Conservation (phyloP, 2,888 invertebrate species). For the Mythimna albipuncta region DNA sequence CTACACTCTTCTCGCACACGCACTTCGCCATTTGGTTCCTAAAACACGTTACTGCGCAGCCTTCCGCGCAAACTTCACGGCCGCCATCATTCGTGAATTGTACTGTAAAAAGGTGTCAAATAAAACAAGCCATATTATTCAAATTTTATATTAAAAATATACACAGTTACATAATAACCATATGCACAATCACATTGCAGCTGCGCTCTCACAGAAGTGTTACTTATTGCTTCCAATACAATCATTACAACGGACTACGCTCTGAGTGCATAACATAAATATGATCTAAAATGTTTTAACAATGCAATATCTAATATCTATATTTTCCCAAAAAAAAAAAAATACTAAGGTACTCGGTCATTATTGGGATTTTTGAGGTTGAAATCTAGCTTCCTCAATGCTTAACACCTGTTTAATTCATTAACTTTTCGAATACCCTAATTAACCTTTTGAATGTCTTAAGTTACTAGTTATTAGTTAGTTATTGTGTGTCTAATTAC, state of each 20-base stretch:
- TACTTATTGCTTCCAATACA: slow-evolving; percentile 78
- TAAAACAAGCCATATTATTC: slow-evolving; percentile 63
- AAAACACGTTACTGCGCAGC: too few relatives aligned
- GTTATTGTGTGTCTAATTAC: too few relatives aligned
- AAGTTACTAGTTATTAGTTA: too few relatives aligned
- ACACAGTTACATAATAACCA: slow-evolving; percentile 76
- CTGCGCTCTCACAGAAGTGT: slow-evolving; percentile 66
- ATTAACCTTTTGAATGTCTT: too few relatives aligned
- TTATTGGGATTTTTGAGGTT: slow-evolving; percentile 22
- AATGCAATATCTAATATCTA: slow-evolving; percentile 51
- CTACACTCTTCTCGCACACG: too few relatives aligned
- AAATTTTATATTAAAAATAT: slow-evolving; percentile 85
- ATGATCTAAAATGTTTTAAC: slow-evolving; percentile 61
- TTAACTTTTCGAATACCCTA: too few relatives aligned
- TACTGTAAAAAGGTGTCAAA: slow-evolving; percentile 1
- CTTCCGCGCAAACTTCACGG: too few relatives aligned
- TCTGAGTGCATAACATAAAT: slow-evolving; percentile 62
- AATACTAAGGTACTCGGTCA: slow-evolving; percentile 37
- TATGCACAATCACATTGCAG: slow-evolving; percentile 59
- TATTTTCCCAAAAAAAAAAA: slow-evolving; percentile 34
- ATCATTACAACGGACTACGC: slow-evolving; percentile 48
- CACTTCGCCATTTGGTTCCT: too few relatives aligned
- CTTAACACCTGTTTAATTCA: too few relatives aligned
- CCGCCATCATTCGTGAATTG: too few relatives aligned
- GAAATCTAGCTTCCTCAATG: background rate